phyloP scores from a whole-genome alignment of 2,888 invertebrate species.

The Andrena camellia region DNA sequence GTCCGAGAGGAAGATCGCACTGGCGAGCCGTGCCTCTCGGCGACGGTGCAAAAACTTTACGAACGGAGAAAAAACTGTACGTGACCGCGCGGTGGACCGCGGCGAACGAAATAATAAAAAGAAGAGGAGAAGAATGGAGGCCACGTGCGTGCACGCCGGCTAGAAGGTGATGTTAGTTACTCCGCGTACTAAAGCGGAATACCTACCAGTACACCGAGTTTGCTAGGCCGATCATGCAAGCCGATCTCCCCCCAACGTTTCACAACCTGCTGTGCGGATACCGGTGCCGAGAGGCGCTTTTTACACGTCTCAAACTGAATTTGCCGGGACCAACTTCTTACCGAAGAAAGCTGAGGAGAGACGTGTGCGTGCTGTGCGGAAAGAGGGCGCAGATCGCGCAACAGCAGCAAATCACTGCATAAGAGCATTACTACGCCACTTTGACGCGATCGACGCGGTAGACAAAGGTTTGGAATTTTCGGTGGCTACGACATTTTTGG shows the following conservation, averaged over 20 bases:
- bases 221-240: constrained; percentile 57
- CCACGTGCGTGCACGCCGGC: constrained; percentile 10
- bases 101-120: neutral
- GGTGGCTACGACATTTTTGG: no score
- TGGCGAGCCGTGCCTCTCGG: neutral
- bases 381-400: neutral
- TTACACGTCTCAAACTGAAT: neutral
- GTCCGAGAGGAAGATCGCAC: neutral
- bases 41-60: neutral
- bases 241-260: constrained; percentile 58
- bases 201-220: constrained; percentile 38
- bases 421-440: no score
- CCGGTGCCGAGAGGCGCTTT: constrained; percentile 23
- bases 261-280: constrained; percentile 24
- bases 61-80: constrained; percentile 6
- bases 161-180: constrained; percentile 56
- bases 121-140: neutral
- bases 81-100: no score
- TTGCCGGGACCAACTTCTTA: neutral
- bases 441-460: no score
- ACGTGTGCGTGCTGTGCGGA: neutral
- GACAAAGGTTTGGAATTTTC: no score
- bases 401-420: no score
- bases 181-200: constrained; percentile 59
- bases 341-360: neutral